Percentiles rank a stretch among this genome's conserved stretches.
These are phyloP conservation scores for Anomalospiza imberbis DNA, from an alignment of 2,797 vertebrate species.

Conservation along the genomic window DNA sequence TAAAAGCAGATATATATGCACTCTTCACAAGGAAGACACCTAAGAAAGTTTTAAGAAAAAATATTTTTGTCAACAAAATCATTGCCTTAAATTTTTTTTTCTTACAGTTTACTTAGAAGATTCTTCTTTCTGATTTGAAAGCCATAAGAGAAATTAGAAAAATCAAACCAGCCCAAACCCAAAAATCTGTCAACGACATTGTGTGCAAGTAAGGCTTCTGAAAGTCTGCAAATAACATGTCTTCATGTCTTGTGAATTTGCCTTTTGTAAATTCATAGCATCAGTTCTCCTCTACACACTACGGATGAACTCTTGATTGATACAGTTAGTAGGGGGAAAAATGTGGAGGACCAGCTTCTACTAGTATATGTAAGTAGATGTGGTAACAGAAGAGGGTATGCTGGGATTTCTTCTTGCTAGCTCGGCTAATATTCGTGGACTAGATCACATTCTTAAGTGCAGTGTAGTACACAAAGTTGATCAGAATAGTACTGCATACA, in stretches of 20 bases:
- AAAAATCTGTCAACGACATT: neutral
- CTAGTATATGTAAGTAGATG: neutral
- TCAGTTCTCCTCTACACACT: neutral
- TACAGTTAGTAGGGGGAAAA: neutral
- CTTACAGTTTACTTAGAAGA: neutral
- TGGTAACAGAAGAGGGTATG: neutral
- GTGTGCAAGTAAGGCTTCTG: neutral
- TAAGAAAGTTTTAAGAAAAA: neutral
- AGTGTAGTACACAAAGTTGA: neutral
- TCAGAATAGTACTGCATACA: neutral
- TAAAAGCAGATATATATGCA: neutral
- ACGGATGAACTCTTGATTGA: neutral
- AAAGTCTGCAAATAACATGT: neutral
- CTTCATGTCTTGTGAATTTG: constrained; percentile 6
- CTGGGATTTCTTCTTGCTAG: neutral
- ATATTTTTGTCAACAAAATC: neutral
- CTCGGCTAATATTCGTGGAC: neutral
- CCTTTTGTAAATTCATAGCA: neutral
- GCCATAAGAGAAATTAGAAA: neutral
- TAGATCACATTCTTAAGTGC: neutral
- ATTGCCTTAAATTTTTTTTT: neutral
- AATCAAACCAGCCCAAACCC: neutral
- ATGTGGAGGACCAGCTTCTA: neutral
- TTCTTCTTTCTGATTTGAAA: neutral
- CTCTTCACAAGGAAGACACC: neutral